Evolutionary conservation across 2,797 vertebrate genomes (phyloP), one percentile per base, ranked within the genome.

Genomic region (Gymnothorax reevesii): DNA sequence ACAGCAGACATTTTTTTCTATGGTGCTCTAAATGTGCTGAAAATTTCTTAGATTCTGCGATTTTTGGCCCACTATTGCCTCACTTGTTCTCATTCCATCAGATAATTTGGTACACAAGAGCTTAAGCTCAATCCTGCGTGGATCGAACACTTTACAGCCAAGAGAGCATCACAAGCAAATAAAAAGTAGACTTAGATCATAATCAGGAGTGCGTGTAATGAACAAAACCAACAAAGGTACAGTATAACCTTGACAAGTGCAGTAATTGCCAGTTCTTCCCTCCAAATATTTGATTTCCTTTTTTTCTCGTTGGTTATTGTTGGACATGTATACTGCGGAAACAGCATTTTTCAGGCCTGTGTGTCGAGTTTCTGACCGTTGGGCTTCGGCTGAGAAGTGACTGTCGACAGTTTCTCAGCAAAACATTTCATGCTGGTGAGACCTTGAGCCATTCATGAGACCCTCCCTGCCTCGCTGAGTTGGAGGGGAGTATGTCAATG

Each of bases 11-110:
- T 86, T 57, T 42, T 64, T 79, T 69, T 33, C 42, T 82, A 17
- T 9, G 60, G 85, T 57, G 62, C 57, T n/a, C 71, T 80, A 59
- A 33, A 57, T 75, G 83, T 69, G 59, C 84, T 52, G 22, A 79
- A 87, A 55, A 86, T 84, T 71, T 87, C 83, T 83, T 57, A 69
- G 83, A 57, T 60, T 73, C 57, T 64, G 7, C 54, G 82, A 82
- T 88, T 73, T 75, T 54, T 85, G 75, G 71, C 87, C 42, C 54
- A 64, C 75, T 57, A 84, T 87, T 87, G 87, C 69, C 49, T 82
- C 82, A 55, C 62, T 79, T 80, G 79, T 83, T 88, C 84, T 77
- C 59, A 33, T 42, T 85, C 83, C n/a, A 62, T 84, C 86, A 80
- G 83, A 84, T 66, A 66, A 64, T 84, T 73, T 84, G 83, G 80